Conservation (phyloP, 2,113 vertebrate species). For the Daboia siamensis region DNA sequence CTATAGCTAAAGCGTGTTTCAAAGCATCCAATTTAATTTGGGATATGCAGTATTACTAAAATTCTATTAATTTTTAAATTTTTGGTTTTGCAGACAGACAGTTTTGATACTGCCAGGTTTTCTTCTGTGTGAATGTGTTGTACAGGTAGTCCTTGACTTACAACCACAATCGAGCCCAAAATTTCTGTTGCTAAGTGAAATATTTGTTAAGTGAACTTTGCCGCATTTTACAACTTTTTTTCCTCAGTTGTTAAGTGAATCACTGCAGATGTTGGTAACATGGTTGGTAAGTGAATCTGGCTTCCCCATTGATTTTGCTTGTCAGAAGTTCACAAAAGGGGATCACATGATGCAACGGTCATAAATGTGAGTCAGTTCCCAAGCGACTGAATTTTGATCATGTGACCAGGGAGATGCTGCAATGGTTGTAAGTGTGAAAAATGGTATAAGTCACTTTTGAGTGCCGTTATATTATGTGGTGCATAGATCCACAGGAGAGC, state of each 20-base stretch:
- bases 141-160: too few species aligned
- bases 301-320: not conserved
- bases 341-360: not conserved
- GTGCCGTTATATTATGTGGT: not conserved
- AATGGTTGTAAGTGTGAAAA: too few species aligned
- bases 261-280: not conserved
- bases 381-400: not conserved
- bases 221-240: not conserved
- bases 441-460: not conserved
- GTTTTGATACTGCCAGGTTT: not conserved
- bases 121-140: not conserved
- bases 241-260: not conserved
- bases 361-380: not conserved
- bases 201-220: too few species aligned
- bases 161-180: too few species aligned
- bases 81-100: not conserved
- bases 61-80: not conserved
- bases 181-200: too few species aligned
- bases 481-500: not conserved
- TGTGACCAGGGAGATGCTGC: not conserved
- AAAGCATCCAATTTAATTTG: not conserved
- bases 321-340: not conserved
- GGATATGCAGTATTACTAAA: not conserved
- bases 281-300: not conserved
- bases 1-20: not conserved